Evolutionary conservation across 1,140 invertebrate genomes (phyloP), one percentile per base, ranked within the genome.

Genomic region (Drosophila kohkoa): DNA sequence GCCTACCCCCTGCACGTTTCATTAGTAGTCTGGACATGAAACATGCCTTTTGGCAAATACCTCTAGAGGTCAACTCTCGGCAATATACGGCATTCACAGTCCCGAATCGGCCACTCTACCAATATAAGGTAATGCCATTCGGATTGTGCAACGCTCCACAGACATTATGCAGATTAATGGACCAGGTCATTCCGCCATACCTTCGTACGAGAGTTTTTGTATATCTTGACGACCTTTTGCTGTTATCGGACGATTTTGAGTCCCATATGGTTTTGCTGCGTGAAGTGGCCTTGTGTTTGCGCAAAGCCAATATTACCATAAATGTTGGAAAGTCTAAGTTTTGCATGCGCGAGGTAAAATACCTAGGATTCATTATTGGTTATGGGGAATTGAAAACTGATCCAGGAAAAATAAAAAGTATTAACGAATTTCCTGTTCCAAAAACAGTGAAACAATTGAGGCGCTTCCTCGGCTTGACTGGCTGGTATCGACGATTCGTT

Each of bases 211-310:
- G 38, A 38, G 59, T 70, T 7, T 75, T 75, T 41, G 52, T 70
- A 1, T 75, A 71, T 60, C 35, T 94, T 0, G 94, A 94, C 76
- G 94, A 95, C 64, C 83, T 94, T 20, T 20, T 20, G 16, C 16
- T 20, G 16, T 20, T 20, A 20, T 20, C 20, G 0, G 20, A 20
- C 20, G 20, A 20, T 20, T 20, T 20, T 20, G 20, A 20, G 20
- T 20, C 20, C 20, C 20, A 20, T 20, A 20, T 20, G 20, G 20
- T 20, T 20, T 20, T 94, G 0, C 73, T 94, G 11, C 85, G 90
- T 30, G 52, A 68, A 46, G 32, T 80, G 28, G 46, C 73, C 0
- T 1, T 5, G 0, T 64, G 32, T 16, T 51, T 58, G 1, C 28
- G 48, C 1, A 46, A 54, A 15, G 68, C 68, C 1, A 71, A 63